A percentile compares a stretch with the other conserved stretches of the same genome.
These are phyloP conservation scores for Sciaenops ocellatus DNA, from an alignment of 2,797 vertebrate genomes.

Conservation along the genomic window DNA sequence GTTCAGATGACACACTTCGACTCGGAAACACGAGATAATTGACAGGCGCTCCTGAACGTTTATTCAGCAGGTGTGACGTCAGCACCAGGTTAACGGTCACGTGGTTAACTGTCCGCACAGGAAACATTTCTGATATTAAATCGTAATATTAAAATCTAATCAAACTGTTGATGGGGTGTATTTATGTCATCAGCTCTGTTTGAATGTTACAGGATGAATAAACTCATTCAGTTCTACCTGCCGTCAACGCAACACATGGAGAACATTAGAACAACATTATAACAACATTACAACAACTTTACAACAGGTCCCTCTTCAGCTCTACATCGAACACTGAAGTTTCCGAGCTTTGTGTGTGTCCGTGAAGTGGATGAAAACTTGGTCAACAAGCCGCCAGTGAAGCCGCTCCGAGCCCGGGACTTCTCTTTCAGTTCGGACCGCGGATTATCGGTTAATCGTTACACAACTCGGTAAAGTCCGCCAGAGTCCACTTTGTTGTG, in stretches of 20 bases:
- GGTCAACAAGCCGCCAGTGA: slow-evolving; percentile 75
- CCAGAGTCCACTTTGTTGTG: fast-evolving
- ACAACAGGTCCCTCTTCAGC: not conserved
- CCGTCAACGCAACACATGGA: not conserved
- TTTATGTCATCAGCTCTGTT: too few relatives aligned
- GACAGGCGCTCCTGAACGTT: too few relatives aligned
- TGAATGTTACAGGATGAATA: too few relatives aligned
- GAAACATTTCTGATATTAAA: too few relatives aligned
- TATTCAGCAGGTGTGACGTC: too few relatives aligned
- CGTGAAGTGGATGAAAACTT: slow-evolving; percentile 75
- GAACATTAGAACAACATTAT: too few relatives aligned
- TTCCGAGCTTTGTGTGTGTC: slow-evolving; percentile 50
- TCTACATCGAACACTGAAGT: not conserved
- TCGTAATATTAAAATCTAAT: too few relatives aligned
- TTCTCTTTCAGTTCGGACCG: slow-evolving; percentile 38
- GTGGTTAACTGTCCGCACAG: too few relatives aligned
- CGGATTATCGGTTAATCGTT: slow-evolving; percentile 46
- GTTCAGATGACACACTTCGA: slow-evolving; percentile 18
- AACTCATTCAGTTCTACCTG: too few relatives aligned
- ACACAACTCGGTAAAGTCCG: slow-evolving; percentile 59
- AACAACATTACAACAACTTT: too few relatives aligned
- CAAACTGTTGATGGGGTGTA: too few relatives aligned
- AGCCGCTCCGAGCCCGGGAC: slow-evolving; percentile 37
- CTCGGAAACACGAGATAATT: not conserved
- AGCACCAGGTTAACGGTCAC: too few relatives aligned